Percentiles rank a stretch among this genome's conserved stretches.
Evolutionary conservation across 1,140 invertebrate genomes (phyloP).

Genomic region (Dendroctonus valens): DNA sequence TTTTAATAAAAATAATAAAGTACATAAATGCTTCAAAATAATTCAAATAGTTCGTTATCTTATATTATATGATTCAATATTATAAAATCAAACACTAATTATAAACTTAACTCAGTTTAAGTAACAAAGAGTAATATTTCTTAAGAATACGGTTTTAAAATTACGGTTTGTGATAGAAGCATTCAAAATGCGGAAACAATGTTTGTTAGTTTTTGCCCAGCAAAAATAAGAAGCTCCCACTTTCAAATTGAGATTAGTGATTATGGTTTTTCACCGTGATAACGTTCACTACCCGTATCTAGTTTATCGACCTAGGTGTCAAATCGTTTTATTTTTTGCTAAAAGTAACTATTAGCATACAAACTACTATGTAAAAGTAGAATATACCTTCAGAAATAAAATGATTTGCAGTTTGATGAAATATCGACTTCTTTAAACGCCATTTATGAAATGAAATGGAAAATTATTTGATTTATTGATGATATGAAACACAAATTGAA

Average conservation of each 20-base stretch:
- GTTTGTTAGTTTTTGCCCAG: constrained; percentile 11
- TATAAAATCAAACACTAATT: constrained; percentile 40
- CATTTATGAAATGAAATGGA: no score
- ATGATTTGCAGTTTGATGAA: no score
- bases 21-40: constrained; percentile 48
- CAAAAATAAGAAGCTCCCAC: constrained; percentile 6
- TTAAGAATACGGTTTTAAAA: constrained; percentile 20
- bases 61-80: constrained; percentile 34
- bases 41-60: constrained; percentile 39
- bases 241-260: not conserved
- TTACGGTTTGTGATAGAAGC: constrained; percentile 23
- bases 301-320: no score
- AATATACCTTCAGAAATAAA: no score
- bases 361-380: no score
- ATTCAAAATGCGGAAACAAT: constrained; percentile 12
- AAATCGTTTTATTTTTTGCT: no score
- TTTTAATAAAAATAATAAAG: constrained; percentile 50
- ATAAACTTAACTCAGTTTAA: constrained; percentile 37
- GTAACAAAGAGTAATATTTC: constrained; percentile 36
- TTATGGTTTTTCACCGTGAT: not conserved
- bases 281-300: no score
- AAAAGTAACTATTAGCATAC: no score
- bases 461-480: no score
- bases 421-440: no score
- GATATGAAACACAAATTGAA: no score